Conservation (phyloP, 2,888 invertebrate species). For the Harpagoxenus sublaevis region DNA sequence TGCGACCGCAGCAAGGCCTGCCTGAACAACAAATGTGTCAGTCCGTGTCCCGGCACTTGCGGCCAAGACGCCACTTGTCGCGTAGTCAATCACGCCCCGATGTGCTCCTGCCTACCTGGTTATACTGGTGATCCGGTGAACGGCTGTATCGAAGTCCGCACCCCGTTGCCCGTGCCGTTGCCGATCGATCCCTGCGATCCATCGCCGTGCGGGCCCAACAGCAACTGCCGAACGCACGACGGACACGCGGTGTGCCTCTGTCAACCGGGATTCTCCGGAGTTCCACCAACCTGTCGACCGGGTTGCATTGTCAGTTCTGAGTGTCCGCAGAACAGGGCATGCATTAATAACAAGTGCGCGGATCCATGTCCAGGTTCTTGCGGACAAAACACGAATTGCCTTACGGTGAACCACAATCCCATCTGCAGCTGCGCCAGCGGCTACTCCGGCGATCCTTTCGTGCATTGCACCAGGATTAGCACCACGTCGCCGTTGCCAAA, state of each 20-base stretch:
- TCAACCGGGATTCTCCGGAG: constrained; percentile 91
- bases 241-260: constrained; percentile 94
- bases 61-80: constrained; percentile 93
- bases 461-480: constrained; percentile 89
- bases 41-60: constrained; percentile 94
- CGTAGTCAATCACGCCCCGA: constrained; percentile 93
- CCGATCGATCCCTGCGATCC: constrained; percentile 90
- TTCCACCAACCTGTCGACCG: constrained; percentile 93
- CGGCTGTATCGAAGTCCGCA: constrained; percentile 85
- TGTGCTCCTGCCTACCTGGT: constrained; percentile 92
- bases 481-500: constrained; percentile 78
- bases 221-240: constrained; percentile 92
- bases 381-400: constrained; percentile 93
- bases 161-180: constrained; percentile 72
- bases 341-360: constrained; percentile 92
- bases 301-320: constrained; percentile 95
- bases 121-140: constrained; percentile 92
- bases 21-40: constrained; percentile 93
- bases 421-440: constrained; percentile 94
- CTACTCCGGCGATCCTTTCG: constrained; percentile 93
- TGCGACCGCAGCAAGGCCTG: constrained; percentile 93
- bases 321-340: constrained; percentile 93
- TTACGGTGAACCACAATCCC: constrained; percentile 94
- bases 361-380: constrained; percentile 95
- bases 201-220: constrained; percentile 95